A percentile compares a stretch with the other conserved stretches of the same genome.
Conservation (phyloP, 2,797 vertebrate species). For the Taeniopygia guttata region DNA sequence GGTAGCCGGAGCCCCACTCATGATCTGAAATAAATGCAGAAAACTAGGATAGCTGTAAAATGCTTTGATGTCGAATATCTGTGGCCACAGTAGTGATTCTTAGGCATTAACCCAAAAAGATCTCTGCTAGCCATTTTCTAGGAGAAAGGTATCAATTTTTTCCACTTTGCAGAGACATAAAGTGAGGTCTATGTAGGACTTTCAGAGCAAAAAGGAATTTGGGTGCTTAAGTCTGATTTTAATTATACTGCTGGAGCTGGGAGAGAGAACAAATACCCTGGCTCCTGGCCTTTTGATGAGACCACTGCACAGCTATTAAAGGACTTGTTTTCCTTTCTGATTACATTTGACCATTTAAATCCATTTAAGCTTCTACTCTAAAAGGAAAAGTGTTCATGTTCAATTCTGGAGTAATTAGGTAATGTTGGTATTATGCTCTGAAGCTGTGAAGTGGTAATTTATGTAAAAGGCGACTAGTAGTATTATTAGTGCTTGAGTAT, state of each 20-base stretch:
- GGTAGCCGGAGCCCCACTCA: background rate
- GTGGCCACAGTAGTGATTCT: background rate
- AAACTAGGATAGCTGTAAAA: background rate
- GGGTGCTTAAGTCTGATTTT: background rate
- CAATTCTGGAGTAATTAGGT: slow-evolving; percentile 54
- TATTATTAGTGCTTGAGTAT: slow-evolving; percentile 44
- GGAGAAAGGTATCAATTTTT: background rate
- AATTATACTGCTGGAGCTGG: background rate
- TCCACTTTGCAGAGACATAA: background rate
- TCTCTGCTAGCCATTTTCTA: background rate
- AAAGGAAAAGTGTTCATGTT: slow-evolving; percentile 40
- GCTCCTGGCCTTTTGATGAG: slow-evolving; percentile 14
- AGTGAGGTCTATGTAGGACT: background rate
- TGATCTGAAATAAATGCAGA: slow-evolving; percentile 9
- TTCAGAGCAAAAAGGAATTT: background rate
- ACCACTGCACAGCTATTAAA: slow-evolving; percentile 29
- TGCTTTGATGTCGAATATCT: background rate
- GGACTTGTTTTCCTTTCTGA: slow-evolving; percentile 46
- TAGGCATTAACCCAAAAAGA: background rate
- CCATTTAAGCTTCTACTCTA: slow-evolving; percentile 39
- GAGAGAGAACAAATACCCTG: background rate
- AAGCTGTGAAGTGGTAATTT: slow-evolving; percentile 63
- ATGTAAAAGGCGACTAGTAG: slow-evolving; percentile 34
- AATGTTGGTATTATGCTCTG: slow-evolving; percentile 48
- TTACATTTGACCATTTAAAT: slow-evolving; percentile 40